Evolutionary conservation across 2,888 invertebrate genomes (phyloP).

Genomic region (Meiosimyza decipiens): DNA sequence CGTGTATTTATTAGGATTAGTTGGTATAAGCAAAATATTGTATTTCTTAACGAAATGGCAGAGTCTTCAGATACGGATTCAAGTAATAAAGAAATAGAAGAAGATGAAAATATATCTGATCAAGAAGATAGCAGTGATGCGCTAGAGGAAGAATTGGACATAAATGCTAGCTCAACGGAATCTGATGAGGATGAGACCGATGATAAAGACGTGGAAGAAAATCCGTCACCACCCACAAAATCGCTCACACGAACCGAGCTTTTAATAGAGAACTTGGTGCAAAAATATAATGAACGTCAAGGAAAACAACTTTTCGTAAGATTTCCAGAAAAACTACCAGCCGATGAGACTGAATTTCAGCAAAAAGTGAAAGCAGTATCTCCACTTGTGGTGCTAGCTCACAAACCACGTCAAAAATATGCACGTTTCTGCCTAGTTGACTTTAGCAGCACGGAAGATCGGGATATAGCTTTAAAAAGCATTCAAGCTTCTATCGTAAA

Average conservation of each 20-base stretch:
- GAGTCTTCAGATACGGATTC: background rate
- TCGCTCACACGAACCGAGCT: slow-evolving; percentile 45
- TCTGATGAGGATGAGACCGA: slow-evolving; percentile 42
- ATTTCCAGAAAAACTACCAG: slow-evolving; percentile 57
- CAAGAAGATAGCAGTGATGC: background rate
- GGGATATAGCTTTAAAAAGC: slow-evolving; percentile 49
- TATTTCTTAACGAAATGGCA: no score
- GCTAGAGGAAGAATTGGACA: slow-evolving; percentile 39
- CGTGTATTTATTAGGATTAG: background rate
- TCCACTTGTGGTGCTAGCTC: slow-evolving; percentile 49
- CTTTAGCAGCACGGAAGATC: slow-evolving; percentile 54
- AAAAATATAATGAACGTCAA: slow-evolving; percentile 52
- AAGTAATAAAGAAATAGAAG: background rate
- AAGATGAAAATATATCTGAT: no score
- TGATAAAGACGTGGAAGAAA: background rate
- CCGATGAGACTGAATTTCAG: slow-evolving; percentile 52
- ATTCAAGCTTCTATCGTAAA: slow-evolving; percentile 44
- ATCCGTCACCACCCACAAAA: background rate
- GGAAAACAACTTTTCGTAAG: slow-evolving; percentile 59
- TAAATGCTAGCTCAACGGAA: slow-evolving; percentile 56
- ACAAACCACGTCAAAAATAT: slow-evolving; percentile 59
- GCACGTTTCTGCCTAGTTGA: slow-evolving; percentile 61
- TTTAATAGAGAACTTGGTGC: slow-evolving; percentile 48
- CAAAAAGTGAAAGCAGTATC: slow-evolving; percentile 51
- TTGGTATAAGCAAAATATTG: background rate